phyloP scores from a whole-genome alignment of 2,113 vertebrate species.

The Gopherus flavomarginatus region DNA sequence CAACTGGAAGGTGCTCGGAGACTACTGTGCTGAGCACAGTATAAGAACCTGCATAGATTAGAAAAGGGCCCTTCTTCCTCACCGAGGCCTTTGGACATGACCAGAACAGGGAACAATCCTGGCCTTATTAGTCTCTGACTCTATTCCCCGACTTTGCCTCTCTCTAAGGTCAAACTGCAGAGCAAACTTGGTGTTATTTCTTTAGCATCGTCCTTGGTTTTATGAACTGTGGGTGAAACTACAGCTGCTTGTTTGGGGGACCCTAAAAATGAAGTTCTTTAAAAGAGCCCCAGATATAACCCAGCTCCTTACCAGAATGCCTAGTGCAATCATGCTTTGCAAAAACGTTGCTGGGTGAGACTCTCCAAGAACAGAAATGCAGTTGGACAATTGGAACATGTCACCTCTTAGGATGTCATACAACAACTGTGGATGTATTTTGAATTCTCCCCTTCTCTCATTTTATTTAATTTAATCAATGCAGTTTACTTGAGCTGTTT shows the following conservation, averaged over 20 bases:
- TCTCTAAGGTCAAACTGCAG: not conserved
- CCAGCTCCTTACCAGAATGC: not conserved
- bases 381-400: conserved; percentile 4
- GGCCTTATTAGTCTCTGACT: not conserved
- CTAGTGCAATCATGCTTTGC: not conserved
- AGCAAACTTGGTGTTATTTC: not conserved
- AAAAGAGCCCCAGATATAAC: not conserved
- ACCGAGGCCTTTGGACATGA: not conserved
- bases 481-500: conserved; percentile 50
- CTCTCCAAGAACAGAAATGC: not conserved
- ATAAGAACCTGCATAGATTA: not conserved
- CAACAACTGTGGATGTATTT: conserved; percentile 55
- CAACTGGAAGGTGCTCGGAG: not conserved
- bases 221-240: not conserved
- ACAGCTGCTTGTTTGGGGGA: not conserved
- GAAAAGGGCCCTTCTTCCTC: not conserved
- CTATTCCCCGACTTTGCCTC: not conserved
- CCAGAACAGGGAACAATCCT: not conserved
- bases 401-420: conserved; percentile 31
- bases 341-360: not conserved
- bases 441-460: conserved; percentile 53
- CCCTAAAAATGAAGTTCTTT: not conserved
- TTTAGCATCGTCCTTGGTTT: conserved; percentile 4
- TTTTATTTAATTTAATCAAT: conserved; percentile 61
- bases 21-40: not conserved